A percentile compares a stretch with the other conserved stretches of the same genome.
Conservation (phyloP, 1,140 invertebrate species). For the Ostrea denselamellosa region DNA sequence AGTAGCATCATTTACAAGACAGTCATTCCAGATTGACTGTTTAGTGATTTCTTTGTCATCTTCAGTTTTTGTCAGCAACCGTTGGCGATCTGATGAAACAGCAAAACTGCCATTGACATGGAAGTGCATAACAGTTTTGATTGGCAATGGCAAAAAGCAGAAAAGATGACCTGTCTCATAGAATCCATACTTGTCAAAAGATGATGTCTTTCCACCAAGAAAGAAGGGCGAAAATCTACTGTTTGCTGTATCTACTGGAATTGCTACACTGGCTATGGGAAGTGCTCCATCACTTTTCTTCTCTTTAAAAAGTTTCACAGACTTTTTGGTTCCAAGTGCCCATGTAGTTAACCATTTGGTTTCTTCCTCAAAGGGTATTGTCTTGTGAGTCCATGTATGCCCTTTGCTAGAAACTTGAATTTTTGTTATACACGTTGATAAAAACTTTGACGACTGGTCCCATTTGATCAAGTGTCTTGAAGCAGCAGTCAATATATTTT, state of each 20-base stretch:
- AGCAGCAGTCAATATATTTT: neutral
- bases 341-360: neutral
- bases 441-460: neutral
- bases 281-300: conserved; percentile 35
- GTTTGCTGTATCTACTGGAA: conserved; percentile 39
- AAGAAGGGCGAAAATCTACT: neutral
- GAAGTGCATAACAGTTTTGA: conserved; percentile 32
- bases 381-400: neutral
- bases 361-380: neutral
- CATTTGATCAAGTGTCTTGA: neutral
- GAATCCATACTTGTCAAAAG: conserved; percentile 27
- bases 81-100: conserved; percentile 44
- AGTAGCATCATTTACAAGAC: conserved; percentile 46
- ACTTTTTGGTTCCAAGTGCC: neutral
- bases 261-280: conserved; percentile 54
- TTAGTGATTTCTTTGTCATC: conserved; percentile 52
- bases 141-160: conserved; percentile 52
- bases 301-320: neutral
- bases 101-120: conserved; percentile 56
- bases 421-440: neutral
- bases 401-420: neutral
- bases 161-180: conserved; percentile 51
- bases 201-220: neutral
- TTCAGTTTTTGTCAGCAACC: conserved; percentile 40
- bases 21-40: conserved; percentile 46